Evolutionary conservation across 2,113 vertebrate species (phyloP).

Genomic region (Peromyscus leucopus): DNA sequence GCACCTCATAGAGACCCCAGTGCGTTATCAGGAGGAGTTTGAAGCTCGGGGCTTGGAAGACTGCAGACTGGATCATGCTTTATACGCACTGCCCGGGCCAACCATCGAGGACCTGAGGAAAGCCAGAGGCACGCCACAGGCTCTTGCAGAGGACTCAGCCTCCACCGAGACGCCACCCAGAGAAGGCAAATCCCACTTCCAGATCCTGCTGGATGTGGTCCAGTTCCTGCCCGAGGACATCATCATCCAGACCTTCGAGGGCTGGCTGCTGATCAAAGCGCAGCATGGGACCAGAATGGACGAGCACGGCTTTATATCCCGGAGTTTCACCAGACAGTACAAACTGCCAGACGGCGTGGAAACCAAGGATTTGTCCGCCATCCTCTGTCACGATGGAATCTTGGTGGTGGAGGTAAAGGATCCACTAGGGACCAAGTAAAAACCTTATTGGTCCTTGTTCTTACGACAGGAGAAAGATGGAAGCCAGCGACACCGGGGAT

Average conservation of each 20-base stretch:
- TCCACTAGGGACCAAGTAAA: constrained; percentile 69
- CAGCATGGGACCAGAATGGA: constrained; percentile 90
- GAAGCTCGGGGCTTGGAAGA: constrained; percentile 83
- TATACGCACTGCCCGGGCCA: constrained; percentile 91
- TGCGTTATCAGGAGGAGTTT: constrained; percentile 88
- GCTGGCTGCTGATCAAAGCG: constrained; percentile 92
- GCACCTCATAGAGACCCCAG: constrained; percentile 89
- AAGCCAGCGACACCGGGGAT: accelerated
- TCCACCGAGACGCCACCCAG: accelerated
- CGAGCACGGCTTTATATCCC: constrained; percentile 90
- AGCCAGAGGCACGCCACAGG: neutral
- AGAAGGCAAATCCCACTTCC: constrained; percentile 82
- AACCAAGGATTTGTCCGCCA: constrained; percentile 87
- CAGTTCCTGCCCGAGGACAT: constrained; percentile 93
- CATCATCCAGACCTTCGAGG: constrained; percentile 92
- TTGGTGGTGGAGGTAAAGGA: constrained; percentile 90
- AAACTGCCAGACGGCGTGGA: constrained; percentile 87
- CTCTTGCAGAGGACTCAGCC: accelerated
- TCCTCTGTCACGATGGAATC: constrained; percentile 92
- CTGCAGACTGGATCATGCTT: constrained; percentile 86
- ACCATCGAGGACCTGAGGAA: constrained; percentile 61
- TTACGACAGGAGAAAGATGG: constrained; percentile 27
- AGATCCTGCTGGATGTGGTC: constrained; percentile 90
- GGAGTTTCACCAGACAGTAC: constrained; percentile 91
- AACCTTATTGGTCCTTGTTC: constrained; percentile 16